Evolutionary conservation across 2,888 invertebrate genomes (phyloP).

Genomic region (Pandemis heparana): DNA sequence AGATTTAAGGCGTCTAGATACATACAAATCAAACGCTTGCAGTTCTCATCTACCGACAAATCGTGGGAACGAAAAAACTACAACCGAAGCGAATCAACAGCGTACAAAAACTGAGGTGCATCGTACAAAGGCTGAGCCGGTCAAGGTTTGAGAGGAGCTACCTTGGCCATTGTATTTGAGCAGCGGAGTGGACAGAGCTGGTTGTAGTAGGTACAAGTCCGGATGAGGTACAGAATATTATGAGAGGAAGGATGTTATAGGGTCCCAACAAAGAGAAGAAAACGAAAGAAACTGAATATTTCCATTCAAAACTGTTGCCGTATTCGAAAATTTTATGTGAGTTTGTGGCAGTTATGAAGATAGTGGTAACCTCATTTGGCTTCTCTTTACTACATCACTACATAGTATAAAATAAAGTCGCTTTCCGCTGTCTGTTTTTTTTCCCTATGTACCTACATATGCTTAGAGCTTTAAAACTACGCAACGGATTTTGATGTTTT

Average conservation of each 20-base stretch:
- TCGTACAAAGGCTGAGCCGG: constrained; percentile 14
- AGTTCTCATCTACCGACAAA: constrained; percentile 13
- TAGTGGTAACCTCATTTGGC: no score
- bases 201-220: constrained; percentile 5
- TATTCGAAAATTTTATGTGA: no score
- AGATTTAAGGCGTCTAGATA: background rate
- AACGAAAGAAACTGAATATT: no score
- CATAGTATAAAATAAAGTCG: no score
- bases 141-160: constrained; percentile 5
- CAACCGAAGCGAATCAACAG: constrained; percentile 32
- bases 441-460: no score
- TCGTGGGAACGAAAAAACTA: constrained; percentile 45
- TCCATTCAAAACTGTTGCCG: no score
- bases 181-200: constrained; percentile 15
- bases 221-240: background rate
- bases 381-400: no score
- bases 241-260: background rate
- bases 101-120: constrained; percentile 30
- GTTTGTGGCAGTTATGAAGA: no score
- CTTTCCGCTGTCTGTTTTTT: no score
- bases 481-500: no score
- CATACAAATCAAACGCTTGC: constrained; percentile 13
- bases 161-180: constrained; percentile 12
- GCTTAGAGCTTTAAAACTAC: no score
- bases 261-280: no score